These are phyloP conservation scores for Drosophila neutralis DNA, from an alignment of 2,888 invertebrate genomes.

Conservation along the genomic window DNA sequence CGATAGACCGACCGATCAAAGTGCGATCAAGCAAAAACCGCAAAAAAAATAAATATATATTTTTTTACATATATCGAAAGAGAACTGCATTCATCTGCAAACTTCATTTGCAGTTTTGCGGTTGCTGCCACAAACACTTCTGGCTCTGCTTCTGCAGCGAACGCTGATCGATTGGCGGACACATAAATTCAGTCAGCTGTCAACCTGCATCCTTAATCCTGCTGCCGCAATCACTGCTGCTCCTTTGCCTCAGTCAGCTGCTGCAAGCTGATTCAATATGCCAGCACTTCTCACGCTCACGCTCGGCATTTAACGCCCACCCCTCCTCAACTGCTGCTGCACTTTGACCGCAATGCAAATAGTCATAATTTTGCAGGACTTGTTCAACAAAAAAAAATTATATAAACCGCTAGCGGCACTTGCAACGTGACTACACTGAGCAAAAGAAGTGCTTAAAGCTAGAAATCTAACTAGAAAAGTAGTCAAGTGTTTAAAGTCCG, in stretches of 20 bases:
- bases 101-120: conserved; percentile 58
- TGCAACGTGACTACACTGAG: conserved; percentile 53
- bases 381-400: background rate
- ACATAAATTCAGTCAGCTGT: conserved; percentile 37
- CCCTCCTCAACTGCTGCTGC: conserved; percentile 26
- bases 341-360: conserved; percentile 69
- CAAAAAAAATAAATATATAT: conserved; percentile 35
- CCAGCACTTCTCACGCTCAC: conserved; percentile 30
- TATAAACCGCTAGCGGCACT: conserved; percentile 32
- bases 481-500: background rate
- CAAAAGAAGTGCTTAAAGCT: conserved; percentile 14
- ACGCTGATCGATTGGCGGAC: conserved; percentile 47
- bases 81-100: conserved; percentile 39
- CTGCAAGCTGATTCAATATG: conserved; percentile 40
- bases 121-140: conserved; percentile 50
- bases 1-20: conserved; percentile 70
- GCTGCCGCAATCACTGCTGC: conserved; percentile 29
- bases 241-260: background rate
- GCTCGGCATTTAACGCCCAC: conserved; percentile 32
- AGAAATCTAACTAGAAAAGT: background rate
- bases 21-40: conserved; percentile 74
- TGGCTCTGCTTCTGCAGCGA: conserved; percentile 1
- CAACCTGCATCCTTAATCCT: conserved; percentile 44
- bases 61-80: conserved; percentile 10
- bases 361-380: conserved; percentile 59